These are phyloP conservation scores for Drosophila paracracens DNA, from an alignment of 2,888 invertebrate genomes.

Conservation along the genomic window DNA sequence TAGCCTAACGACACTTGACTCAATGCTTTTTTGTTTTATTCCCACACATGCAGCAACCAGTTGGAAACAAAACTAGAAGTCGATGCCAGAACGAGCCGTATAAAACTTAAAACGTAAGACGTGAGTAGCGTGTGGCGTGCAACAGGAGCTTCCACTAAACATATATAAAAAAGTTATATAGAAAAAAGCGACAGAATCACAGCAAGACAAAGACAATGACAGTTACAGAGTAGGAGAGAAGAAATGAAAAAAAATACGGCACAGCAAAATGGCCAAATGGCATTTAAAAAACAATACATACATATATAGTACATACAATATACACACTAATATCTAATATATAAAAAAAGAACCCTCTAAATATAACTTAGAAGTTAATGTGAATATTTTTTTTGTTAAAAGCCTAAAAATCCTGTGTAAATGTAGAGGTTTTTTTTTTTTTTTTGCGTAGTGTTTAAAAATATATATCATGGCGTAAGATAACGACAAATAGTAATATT, in stretches of 20 bases:
- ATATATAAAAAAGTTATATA: constrained; percentile 52
- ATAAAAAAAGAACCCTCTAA: constrained; percentile 40
- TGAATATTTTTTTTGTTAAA: constrained; percentile 43
- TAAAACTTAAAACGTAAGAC: constrained; percentile 38
- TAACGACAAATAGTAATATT: constrained; percentile 36
- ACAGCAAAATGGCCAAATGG: constrained; percentile 29
- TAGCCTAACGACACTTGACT: not conserved
- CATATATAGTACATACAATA: constrained; percentile 31
- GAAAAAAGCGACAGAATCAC: constrained; percentile 21
- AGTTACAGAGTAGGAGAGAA: not conserved
- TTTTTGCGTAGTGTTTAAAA: constrained; percentile 27
- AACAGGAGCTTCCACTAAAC: constrained; percentile 84
- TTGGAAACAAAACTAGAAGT: constrained; percentile 91
- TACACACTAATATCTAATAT: constrained; percentile 29
- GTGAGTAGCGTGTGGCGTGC: constrained; percentile 75
- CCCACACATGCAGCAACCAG: constrained; percentile 89
- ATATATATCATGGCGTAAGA: constrained; percentile 19
- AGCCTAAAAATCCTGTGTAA: constrained; percentile 39
- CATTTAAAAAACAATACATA: constrained; percentile 40
- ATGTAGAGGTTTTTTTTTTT: constrained; percentile 22
- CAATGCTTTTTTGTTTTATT: not conserved
- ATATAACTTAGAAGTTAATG: constrained; percentile 63
- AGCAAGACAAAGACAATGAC: not conserved
- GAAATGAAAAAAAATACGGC: constrained; percentile 7
- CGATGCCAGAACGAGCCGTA: constrained; percentile 45